Evolutionary conservation across 2,113 vertebrate genomes (phyloP), one percentile per base, ranked within the genome.

Genomic region (Hyperoodon ampullatus): DNA sequence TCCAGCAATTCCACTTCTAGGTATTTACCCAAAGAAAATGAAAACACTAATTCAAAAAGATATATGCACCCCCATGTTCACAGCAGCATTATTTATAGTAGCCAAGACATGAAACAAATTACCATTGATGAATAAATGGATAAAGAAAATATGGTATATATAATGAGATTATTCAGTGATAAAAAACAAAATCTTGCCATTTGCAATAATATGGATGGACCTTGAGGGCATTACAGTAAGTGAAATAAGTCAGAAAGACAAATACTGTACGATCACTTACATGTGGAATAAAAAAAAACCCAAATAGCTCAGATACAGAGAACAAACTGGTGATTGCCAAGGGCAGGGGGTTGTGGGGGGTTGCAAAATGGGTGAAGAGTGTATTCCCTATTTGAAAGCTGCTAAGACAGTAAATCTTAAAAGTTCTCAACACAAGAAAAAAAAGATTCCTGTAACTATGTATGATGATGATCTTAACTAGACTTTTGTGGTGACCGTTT

Each of bases 161-260:
- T 50, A 72, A 30, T 61, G 33, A 72, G 13, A 83, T 47, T 39
- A 60, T 71, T 91, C 21, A 50, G 90, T 9, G 10, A 53, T 21
- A 53, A 16, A 60, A 72, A 92, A 72, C 28, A 44, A 92, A 47
- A 47, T 50, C 53, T 50, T 50, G 55, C 39, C 55, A 92, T 47
- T 28, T 5, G 39, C 66, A 72, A 44, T 55, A 74, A 82, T 35
- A 60, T 26, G 30, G 71, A 75, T 47, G 30, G 42, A 35, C 58
- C 9, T 16, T 66, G 24, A 90, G 24, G 6, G 61, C 4, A 78
- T 39, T 66, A 90, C 0, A 50, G 10, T 66, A 55, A 78, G 74
- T 55, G n/a, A 66, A 90, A 53, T 66, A 90, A 66, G 39, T 88
- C 70, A 61, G 11, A 89, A 44, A 77, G 42, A 77, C 71, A 89